Evolutionary conservation across 2,113 vertebrate genomes (phyloP).

Genomic region (Eclectus roratus): DNA sequence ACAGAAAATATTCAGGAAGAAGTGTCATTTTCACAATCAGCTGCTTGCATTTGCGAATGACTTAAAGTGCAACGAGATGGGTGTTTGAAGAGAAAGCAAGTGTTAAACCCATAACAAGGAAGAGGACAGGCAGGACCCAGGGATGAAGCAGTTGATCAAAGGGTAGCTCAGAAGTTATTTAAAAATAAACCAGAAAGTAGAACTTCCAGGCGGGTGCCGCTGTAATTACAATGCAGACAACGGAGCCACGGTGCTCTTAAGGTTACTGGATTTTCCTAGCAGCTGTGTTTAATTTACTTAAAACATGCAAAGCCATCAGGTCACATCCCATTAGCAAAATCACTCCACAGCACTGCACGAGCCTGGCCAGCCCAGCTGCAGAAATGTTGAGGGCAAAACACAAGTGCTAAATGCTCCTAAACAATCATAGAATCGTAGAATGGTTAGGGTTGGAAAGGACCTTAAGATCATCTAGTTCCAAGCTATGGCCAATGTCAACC

Average conservation of each 20-base stretch:
- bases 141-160: conserved; percentile 46
- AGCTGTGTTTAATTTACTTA: conserved; percentile 68
- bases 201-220: background rate
- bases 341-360: background rate
- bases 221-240: conserved; percentile 60
- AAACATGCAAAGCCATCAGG: conserved; percentile 56
- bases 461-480: background rate
- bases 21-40: background rate
- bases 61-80: background rate
- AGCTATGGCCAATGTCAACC: accelerated
- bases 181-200: conserved; percentile 64
- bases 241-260: conserved; percentile 43
- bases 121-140: background rate
- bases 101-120: conserved; percentile 22
- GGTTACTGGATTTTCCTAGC: conserved; percentile 60
- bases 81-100: background rate
- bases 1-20: background rate
- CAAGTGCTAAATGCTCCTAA: background rate
- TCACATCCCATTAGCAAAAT: conserved; percentile 63
- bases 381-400: background rate
- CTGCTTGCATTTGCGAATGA: background rate
- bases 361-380: background rate
- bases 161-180: conserved; percentile 47
- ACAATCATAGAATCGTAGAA: background rate
- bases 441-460: background rate